Evolutionary conservation across 1,140 invertebrate species (phyloP), one percentile per base, ranked within the genome.

Genomic region (Euura saliciscinereae): DNA sequence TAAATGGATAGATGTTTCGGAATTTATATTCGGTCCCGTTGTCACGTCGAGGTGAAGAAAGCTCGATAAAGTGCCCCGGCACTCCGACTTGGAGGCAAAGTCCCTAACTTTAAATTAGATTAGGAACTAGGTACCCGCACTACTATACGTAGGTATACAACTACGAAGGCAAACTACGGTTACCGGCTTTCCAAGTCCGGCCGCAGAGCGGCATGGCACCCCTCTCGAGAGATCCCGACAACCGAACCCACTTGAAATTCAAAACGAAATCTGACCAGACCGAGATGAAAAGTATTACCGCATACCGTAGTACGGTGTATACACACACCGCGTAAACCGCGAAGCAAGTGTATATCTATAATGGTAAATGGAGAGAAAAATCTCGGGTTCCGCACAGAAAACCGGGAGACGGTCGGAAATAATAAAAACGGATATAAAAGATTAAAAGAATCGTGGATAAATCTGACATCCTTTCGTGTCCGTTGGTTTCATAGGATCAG

Each of bases 51-150:
- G 13, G 13, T 6, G 13, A 59, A 59, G 10, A 59, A n/a, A 59
- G 51, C 3, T 4, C 8, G 13, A 59, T 59, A 59, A 59, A 59
- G 13, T 59, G 6, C 51, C 51, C 13, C 8, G 51, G 51, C 51
- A 59, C 8, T 11, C 8, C 51, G 51, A 28, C 28, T 28, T 28
- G 28, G 28, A 59, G 51, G 51, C 51, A n/a, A 59, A 59, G 3
- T 59, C 51, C 51, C 13, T 8, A 59, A 59, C 51, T 59, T 59
- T 59, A 59, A 59, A 59, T 59, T 59, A 59, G 51, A 59, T 59
- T 59, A 59, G 51, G 51, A 59, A 59, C 51, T 59, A 59, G 51
- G 13, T 3, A n/a, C 51, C 3, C 51, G 13, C 46, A 11, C 46
- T 6, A 4, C 10, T n/a, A 59, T n/a, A 59, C 51, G 6, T 3